Conservation (phyloP, 2,113 vertebrate species). For the Sinosuthora webbiana region DNA sequence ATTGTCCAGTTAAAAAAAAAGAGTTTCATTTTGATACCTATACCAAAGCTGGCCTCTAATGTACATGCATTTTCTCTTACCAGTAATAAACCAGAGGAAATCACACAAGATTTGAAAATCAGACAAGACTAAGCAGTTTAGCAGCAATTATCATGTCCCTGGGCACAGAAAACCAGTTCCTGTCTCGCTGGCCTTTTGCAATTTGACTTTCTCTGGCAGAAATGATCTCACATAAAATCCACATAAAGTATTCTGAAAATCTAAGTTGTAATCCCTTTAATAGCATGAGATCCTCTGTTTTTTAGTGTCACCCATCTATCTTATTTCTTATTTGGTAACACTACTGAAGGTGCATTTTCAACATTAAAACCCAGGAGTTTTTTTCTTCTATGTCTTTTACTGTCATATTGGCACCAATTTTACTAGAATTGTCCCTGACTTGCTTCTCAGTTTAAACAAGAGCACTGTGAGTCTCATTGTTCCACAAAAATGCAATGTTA, state of each 20-base stretch:
- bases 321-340: background rate
- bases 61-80: background rate
- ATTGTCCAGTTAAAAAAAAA: background rate
- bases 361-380: background rate
- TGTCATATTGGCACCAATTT: background rate
- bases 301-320: background rate
- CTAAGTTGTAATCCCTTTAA: accelerated
- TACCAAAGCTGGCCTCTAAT: background rate
- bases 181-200: background rate
- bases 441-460: background rate
- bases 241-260: background rate
- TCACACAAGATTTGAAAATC: background rate
- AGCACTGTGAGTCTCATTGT: background rate
- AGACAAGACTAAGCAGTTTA: background rate
- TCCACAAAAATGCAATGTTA: background rate
- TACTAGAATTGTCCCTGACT: background rate
- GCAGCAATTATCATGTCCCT: background rate
- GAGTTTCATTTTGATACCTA: background rate
- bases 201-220: background rate
- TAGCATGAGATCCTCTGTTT: background rate
- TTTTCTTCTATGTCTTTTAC: background rate
- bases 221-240: background rate
- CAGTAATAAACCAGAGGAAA: background rate
- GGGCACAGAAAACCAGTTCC: background rate
- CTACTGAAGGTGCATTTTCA: background rate